phyloP scores from a whole-genome alignment of 1,140 invertebrate genomes.

The Manduca sexta region DNA sequence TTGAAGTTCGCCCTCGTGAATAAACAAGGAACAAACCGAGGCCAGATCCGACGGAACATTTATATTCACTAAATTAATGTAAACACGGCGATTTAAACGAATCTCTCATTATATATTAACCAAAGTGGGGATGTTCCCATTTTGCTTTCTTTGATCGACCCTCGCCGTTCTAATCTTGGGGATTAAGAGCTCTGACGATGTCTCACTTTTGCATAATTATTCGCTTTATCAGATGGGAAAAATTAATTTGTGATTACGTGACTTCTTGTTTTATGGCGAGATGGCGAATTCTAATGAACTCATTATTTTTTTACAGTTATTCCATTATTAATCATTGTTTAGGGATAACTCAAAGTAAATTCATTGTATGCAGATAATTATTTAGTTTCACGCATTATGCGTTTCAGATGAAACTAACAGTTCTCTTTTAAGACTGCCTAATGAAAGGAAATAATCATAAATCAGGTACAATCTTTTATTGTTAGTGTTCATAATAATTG shows the following conservation, averaged over 20 bases:
- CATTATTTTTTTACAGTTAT: too few species aligned
- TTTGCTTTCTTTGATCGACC: conserved; percentile 55
- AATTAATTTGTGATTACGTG: conserved; percentile 38
- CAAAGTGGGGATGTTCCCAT: conserved; percentile 46
- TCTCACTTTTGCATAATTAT: conserved; percentile 61
- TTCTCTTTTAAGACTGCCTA: too few species aligned
- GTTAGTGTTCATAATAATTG: too few species aligned
- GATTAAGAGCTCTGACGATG: conserved; percentile 47
- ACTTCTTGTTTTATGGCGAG: background rate
- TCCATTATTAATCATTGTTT: too few species aligned
- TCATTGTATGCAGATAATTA: too few species aligned
- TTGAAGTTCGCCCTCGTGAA: background rate
- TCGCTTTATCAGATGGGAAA: conserved; percentile 42
- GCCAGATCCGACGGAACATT: conserved; percentile 20
- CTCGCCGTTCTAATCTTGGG: conserved; percentile 40
- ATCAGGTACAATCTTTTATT: too few species aligned
- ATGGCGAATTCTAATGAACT: too few species aligned
- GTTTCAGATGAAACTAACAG: too few species aligned
- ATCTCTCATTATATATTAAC: conserved; percentile 62
- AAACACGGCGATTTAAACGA: conserved; percentile 47
- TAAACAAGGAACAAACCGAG: conserved; percentile 7
- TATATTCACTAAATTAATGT: conserved; percentile 56
- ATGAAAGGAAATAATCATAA: too few species aligned
- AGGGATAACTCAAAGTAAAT: too few species aligned
- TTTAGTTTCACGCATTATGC: too few species aligned